Percentiles rank a stretch among this genome's conserved stretches.
phyloP scores from a whole-genome alignment of 2,113 vertebrate genomes.

The Motacilla alba region DNA sequence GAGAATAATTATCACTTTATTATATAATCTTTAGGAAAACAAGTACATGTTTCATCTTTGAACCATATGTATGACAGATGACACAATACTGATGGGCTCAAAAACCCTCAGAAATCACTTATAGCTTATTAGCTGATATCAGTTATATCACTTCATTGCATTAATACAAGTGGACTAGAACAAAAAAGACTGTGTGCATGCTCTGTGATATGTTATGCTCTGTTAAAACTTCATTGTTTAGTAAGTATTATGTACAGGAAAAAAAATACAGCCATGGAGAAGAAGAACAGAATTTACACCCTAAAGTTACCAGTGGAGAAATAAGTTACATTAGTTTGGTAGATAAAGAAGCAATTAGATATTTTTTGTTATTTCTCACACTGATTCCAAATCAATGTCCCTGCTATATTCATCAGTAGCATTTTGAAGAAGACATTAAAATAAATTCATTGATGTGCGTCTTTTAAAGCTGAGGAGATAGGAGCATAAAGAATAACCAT shows the following conservation, averaged over 20 bases:
- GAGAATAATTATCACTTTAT: slow-evolving; percentile 13
- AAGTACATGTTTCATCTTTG: not conserved
- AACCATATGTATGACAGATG: not conserved
- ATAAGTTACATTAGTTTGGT: not conserved
- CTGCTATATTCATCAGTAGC: not conserved
- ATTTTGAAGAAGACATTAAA: not conserved
- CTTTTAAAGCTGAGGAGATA: not conserved
- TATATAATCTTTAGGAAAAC: slow-evolving; percentile 1
- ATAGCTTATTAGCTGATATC: not conserved
- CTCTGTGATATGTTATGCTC: not conserved
- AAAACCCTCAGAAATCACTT: not conserved
- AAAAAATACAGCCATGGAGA: not conserved
- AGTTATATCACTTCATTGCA: not conserved
- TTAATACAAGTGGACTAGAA: not conserved
- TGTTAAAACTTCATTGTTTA: not conserved
- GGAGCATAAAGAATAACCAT: not conserved
- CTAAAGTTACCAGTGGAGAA: not conserved
- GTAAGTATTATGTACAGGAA: not conserved
- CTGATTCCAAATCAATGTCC: not conserved
- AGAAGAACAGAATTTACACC: not conserved
- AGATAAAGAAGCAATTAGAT: not conserved
- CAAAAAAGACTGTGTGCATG: not conserved
- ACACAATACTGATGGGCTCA: not conserved
- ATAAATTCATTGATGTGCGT: not conserved
- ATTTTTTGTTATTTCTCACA: not conserved